Percentiles rank a stretch among this genome's conserved stretches.
Evolutionary conservation across 2,113 vertebrate species (phyloP).

Genomic region (Lamprologus sp.): DNA sequence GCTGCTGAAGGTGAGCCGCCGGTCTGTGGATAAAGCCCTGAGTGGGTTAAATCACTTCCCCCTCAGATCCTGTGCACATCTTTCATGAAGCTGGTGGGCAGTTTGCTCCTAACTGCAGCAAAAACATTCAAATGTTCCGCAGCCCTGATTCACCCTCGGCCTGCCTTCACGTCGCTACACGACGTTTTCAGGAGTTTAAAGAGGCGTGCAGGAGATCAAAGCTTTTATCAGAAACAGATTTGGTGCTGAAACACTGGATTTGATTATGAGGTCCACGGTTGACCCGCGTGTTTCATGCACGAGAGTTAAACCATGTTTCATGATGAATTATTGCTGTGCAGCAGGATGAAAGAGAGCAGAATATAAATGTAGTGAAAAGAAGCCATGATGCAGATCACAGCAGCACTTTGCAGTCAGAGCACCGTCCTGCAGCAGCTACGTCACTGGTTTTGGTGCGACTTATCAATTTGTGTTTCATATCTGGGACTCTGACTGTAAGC

Average conservation of each 20-base stretch:
- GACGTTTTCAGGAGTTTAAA: neutral
- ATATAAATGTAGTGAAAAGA: neutral
- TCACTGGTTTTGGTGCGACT: neutral
- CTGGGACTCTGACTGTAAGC: neutral
- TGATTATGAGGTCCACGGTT: neutral
- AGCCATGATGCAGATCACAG: neutral
- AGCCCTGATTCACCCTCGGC: neutral
- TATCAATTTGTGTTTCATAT: neutral
- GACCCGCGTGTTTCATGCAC: neutral
- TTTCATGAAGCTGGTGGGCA: neutral
- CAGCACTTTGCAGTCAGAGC: neutral
- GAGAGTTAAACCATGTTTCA: neutral
- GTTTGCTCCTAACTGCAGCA: neutral
- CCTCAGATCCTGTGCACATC: neutral
- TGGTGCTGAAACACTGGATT: neutral
- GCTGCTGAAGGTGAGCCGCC: neutral
- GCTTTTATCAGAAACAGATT: neutral
- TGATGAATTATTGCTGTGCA: neutral
- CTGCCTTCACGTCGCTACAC: neutral
- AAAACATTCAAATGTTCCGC: accelerated
- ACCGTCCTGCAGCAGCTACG: neutral
- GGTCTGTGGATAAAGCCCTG: neutral
- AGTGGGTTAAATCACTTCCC: neutral
- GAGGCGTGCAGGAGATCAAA: neutral
- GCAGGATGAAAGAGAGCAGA: neutral